Conservation (phyloP, 2,113 vertebrate species). For the Trematomus loennbergii region DNA sequence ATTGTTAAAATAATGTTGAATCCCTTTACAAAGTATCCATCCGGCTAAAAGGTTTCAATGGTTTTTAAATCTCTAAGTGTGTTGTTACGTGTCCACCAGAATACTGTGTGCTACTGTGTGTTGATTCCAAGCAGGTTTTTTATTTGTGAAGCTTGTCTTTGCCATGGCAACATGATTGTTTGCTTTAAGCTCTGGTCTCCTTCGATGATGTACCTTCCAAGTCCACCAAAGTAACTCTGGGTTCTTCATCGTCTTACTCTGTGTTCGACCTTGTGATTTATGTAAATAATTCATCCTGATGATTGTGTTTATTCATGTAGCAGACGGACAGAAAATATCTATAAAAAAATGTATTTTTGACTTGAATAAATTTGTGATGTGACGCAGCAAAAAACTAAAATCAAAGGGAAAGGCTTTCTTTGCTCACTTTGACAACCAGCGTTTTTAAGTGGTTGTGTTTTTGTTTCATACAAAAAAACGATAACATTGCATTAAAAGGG, state of each 20-base stretch:
- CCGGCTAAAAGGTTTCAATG: conserved; percentile 7
- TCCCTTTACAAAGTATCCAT: neutral
- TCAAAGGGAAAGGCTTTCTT: conserved; percentile 29
- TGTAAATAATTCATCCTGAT: conserved; percentile 79
- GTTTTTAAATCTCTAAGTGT: conserved; percentile 35
- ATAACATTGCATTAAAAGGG: neutral
- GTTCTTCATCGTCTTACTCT: conserved; percentile 46
- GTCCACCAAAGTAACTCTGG: conserved; percentile 21
- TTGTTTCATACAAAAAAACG: neutral
- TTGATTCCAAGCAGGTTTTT: conserved; percentile 40
- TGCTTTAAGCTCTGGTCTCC: conserved; percentile 26
- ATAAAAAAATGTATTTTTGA: conserved; percentile 92
- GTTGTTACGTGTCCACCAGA: conserved; percentile 47
- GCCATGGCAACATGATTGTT: conserved; percentile 63
- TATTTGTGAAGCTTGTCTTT: conserved; percentile 34
- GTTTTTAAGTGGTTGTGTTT: neutral
- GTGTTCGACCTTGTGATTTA: conserved; percentile 69
- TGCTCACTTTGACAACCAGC: neutral
- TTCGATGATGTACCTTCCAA: conserved; percentile 16
- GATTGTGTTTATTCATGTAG: conserved; percentile 84
- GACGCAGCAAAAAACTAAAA: conserved; percentile 86
- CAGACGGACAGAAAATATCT: conserved; percentile 87
- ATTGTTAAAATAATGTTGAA: conserved; percentile 22
- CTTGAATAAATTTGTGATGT: conserved; percentile 95
- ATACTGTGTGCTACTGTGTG: conserved; percentile 46